phyloP scores from a whole-genome alignment of 2,888 invertebrate genomes.

The Rotaria macrura region DNA sequence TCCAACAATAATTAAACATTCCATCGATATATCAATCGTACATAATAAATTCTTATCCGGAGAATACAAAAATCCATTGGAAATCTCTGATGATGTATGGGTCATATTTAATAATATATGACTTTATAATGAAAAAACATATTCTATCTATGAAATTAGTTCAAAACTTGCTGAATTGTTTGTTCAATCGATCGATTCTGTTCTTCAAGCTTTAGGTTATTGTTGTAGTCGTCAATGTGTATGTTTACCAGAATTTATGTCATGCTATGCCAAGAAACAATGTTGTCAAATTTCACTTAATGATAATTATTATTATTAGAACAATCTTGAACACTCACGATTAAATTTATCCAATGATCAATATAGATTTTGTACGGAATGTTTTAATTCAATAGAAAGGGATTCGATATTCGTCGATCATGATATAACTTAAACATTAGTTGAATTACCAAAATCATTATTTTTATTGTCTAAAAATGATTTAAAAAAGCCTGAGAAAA shows the following conservation, averaged over 20 bases:
- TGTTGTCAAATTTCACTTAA: slow-evolving; percentile 88
- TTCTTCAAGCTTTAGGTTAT: slow-evolving; percentile 93
- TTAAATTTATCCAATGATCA: slow-evolving; percentile 53
- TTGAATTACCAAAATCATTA: slow-evolving; percentile 39
- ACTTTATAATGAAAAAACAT: slow-evolving; percentile 95
- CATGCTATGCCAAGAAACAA: slow-evolving; percentile 93
- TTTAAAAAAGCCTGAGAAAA: slow-evolving; percentile 48
- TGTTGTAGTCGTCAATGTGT: slow-evolving; percentile 96
- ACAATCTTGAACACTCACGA: slow-evolving; percentile 18
- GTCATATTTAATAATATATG: slow-evolving; percentile 74
- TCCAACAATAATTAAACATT: too few relatives aligned
- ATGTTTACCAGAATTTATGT: slow-evolving; percentile 94
- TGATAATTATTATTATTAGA: slow-evolving; percentile 80
- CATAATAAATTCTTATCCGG: too few relatives aligned
- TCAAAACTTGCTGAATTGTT: slow-evolving; percentile 96
- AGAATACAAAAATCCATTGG: too few relatives aligned
- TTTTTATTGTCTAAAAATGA: slow-evolving; percentile 35
- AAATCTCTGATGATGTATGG: too few relatives aligned
- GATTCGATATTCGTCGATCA: slow-evolving; percentile 94
- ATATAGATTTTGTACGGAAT: slow-evolving; percentile 99
- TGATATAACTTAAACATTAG: slow-evolving; percentile 72
- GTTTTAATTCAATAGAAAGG: slow-evolving; percentile 96
- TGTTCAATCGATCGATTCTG: slow-evolving; percentile 90
- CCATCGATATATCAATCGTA: too few relatives aligned
- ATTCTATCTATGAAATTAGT: slow-evolving; percentile 90